These are phyloP conservation scores for Enteromius afrohamiltoni DNA, from an alignment of 2,797 vertebrate species.

Conservation along the genomic window DNA sequence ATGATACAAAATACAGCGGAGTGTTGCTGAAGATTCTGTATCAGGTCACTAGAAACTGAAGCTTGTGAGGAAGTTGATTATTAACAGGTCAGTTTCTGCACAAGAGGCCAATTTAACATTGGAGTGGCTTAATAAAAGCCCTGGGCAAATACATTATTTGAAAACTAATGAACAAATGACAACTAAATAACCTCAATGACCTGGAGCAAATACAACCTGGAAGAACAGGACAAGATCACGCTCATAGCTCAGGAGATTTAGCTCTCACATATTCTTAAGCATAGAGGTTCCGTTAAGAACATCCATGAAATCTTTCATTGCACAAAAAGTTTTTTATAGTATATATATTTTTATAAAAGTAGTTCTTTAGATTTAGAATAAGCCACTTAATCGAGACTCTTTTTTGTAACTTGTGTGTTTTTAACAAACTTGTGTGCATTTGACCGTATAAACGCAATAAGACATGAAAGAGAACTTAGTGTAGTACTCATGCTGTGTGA, in stretches of 20 bases:
- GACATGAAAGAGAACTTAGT: no score
- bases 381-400: not conserved
- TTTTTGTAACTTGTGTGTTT: no score
- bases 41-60: not conserved
- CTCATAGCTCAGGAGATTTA: slow-evolving; percentile 1
- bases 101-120: slow-evolving; percentile 8
- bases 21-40: not conserved
- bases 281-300: not conserved
- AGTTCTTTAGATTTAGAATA: not conserved
- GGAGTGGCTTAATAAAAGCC: slow-evolving; percentile 1
- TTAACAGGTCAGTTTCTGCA: slow-evolving; percentile 4
- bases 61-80: not conserved
- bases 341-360: not conserved
- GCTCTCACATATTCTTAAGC: not conserved
- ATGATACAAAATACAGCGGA: not conserved
- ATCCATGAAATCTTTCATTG: not conserved
- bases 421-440: no score
- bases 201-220: not conserved
- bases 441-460: no score
- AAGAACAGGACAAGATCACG: not conserved
- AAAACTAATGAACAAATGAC: not conserved
- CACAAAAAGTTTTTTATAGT: not conserved
- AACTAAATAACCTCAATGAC: slow-evolving; percentile 11
- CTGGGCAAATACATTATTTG: not conserved
- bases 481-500: no score